Evolutionary conservation across 37 sponge, comb jelly and placozoan species (phyloP).

Genomic region (Bolinopsis microptera): DNA sequence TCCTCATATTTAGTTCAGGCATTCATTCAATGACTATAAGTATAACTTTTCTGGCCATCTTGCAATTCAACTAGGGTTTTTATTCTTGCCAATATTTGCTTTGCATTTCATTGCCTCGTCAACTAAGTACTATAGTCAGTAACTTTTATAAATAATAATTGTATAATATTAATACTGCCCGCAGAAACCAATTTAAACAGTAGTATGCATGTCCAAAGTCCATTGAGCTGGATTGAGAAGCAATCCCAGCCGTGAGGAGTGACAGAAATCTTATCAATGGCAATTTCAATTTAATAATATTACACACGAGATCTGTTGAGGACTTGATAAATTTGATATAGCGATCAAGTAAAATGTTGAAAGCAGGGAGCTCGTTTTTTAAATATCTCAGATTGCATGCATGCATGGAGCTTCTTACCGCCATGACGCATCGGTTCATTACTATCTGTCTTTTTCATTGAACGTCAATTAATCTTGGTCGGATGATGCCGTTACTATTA

Average conservation of each 20-base stretch:
- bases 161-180: no score
- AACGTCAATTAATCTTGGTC: not conserved
- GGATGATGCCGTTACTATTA: not conserved
- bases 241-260: not conserved
- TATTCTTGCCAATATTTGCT: no score
- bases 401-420: not conserved
- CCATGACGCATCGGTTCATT: not conserved
- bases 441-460: not conserved
- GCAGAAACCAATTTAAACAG: not conserved
- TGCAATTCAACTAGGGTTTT: no score
- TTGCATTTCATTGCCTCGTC: no score
- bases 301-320: not conserved
- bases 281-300: not conserved
- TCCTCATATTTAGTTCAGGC: no score
- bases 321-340: not conserved
- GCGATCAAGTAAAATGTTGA: not conserved
- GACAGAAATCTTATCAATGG: not conserved
- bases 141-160: no score
- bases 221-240: not conserved
- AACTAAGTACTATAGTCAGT: no score
- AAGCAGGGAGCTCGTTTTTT: not conserved
- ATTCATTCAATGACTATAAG: no score
- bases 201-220: not conserved
- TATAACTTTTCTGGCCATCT: no score
- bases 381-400: not conserved